These are phyloP conservation scores for Drosophila arizonae DNA, from an alignment of 1,140 invertebrate species.

Conservation along the genomic window DNA sequence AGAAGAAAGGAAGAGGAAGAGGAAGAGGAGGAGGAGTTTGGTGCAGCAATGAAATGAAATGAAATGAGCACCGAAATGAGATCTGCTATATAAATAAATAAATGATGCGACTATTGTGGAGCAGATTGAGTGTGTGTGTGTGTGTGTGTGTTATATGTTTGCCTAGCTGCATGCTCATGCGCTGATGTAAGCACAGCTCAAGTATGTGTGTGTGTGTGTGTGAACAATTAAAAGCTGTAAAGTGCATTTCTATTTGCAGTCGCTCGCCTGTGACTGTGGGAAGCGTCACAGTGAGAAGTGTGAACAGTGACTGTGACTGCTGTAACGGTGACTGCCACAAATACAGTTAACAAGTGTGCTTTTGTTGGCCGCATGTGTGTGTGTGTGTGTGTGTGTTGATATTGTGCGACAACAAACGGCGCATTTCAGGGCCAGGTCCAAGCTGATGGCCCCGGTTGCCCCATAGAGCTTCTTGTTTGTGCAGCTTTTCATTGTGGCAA, in stretches of 20 bases:
- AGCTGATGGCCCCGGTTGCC: not conserved
- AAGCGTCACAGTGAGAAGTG: slow-evolving; percentile 10
- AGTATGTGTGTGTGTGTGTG: slow-evolving; percentile 20
- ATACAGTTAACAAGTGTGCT: slow-evolving; percentile 18
- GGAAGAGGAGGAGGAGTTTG: not conserved
- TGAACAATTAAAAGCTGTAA: slow-evolving; percentile 64
- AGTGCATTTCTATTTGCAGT: slow-evolving; percentile 60
- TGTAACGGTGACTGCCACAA: slow-evolving; percentile 31
- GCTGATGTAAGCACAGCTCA: slow-evolving; percentile 60
- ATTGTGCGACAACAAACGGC: slow-evolving; percentile 38
- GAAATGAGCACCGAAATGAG: slow-evolving; percentile 68
- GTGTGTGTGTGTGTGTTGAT: slow-evolving; percentile 19
- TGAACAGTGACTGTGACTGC: slow-evolving; percentile 10
- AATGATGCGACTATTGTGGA: slow-evolving; percentile 45
- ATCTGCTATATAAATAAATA: slow-evolving; percentile 76
- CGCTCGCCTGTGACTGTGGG: slow-evolving; percentile 32
- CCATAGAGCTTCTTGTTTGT: slow-evolving; percentile 17
- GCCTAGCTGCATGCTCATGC: slow-evolving; percentile 70
- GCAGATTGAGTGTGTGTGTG: slow-evolving; percentile 8
- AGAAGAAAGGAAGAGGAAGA: not conserved
- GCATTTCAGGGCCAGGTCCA: slow-evolving; percentile 41
- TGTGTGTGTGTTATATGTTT: slow-evolving; percentile 5
- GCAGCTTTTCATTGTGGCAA: slow-evolving; percentile 28
- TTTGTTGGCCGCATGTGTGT: slow-evolving; percentile 15
- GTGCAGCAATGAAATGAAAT: slow-evolving; percentile 17